Percentiles rank a stretch among this genome's conserved stretches.
Evolutionary conservation across 2,888 invertebrate species (phyloP).

Genomic region (Nineta flava): DNA sequence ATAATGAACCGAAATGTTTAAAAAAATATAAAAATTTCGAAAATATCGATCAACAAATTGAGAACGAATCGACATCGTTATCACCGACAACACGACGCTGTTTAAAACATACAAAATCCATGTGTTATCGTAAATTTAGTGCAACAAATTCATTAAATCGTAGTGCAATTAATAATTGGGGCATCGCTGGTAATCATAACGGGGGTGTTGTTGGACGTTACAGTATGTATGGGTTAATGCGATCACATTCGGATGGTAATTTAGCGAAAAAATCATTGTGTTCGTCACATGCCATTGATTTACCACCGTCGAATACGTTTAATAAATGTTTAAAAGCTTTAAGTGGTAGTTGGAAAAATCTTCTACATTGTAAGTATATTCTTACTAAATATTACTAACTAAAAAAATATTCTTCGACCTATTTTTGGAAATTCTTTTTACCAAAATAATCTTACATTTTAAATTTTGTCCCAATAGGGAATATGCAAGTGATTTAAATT

Average conservation of each 20-base stretch:
- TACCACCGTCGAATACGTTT: slow-evolving; percentile 28
- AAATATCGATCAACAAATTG: slow-evolving; percentile 2
- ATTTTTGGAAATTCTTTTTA: too few relatives aligned
- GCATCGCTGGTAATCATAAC: slow-evolving; percentile 4
- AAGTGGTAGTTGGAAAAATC: slow-evolving; percentile 67
- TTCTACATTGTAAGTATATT: slow-evolving; percentile 53
- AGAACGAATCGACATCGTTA: background rate
- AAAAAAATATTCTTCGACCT: background rate
- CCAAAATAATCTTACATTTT: too few relatives aligned
- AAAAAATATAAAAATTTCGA: slow-evolving; percentile 1
- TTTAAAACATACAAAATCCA: slow-evolving; percentile 1
- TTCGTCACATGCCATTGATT: slow-evolving; percentile 16
- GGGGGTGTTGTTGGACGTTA: slow-evolving; percentile 9
- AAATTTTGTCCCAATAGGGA: too few relatives aligned
- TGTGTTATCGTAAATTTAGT: slow-evolving; percentile 15
- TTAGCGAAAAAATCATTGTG: slow-evolving; percentile 25
- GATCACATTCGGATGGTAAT: slow-evolving; percentile 60
- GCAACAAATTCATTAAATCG: slow-evolving; percentile 31
- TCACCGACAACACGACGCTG: background rate
- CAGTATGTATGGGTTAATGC: slow-evolving; percentile 30
- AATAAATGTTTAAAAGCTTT: slow-evolving; percentile 59
- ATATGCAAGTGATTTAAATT: too few relatives aligned
- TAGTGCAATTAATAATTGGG: slow-evolving; percentile 7
- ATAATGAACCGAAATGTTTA: slow-evolving; percentile 3
- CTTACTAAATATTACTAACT: background rate